Base-by-base conservation (phyloP, 2,113 vertebrate genomes). In the Tonatia bakeri region DNA sequence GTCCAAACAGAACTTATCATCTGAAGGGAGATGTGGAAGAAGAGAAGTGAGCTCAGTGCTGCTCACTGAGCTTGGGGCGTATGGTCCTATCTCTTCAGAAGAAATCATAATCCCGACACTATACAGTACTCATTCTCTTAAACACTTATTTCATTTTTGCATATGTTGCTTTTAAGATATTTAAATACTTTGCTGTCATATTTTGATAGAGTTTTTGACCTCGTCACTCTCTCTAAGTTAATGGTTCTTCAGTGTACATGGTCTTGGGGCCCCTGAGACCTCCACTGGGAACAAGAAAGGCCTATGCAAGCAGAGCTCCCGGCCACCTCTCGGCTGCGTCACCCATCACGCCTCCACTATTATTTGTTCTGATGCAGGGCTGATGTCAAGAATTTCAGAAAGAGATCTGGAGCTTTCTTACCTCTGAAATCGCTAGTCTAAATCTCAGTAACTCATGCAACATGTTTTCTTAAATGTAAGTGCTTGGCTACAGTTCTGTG, bases 271-370 rank as follows among this genome's bases (percentile, higher is more conserved):
- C 20, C 3, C 0, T 4, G 38, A 28, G 31, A 11, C 33, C 26
- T 67, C 43, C 24, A 1, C 52, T 77, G 70, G 83, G 47, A 70
- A 26, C 61, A 31, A 19, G 12, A 40, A 33, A 13, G 36, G 8
- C 14, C 6, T 20, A 10, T 14, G 28, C 45, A 75, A 50, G 31
- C n/a, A 6, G 56, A 59, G 43, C 4, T 36, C 3, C 5, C 1
- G 28, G 47, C 36, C 47, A 17, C 24, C 26, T 76, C 45, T 11
- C 22, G 0, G 9, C 17, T 36, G 40, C 0, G 0, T n/a, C 0
- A 22, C 10, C 47, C 3, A 3, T 11, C 26, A 11, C 2, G 19
- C 16, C 14, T 20, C 20, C 15, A 14, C 28, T 4, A n/a, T 76
- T 20, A 7, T 36, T 33, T 93, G 54, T 33, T 80, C 11, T 10